Evolutionary conservation across 1,140 invertebrate species (phyloP).

Genomic region (Euglossa dilemma): DNA sequence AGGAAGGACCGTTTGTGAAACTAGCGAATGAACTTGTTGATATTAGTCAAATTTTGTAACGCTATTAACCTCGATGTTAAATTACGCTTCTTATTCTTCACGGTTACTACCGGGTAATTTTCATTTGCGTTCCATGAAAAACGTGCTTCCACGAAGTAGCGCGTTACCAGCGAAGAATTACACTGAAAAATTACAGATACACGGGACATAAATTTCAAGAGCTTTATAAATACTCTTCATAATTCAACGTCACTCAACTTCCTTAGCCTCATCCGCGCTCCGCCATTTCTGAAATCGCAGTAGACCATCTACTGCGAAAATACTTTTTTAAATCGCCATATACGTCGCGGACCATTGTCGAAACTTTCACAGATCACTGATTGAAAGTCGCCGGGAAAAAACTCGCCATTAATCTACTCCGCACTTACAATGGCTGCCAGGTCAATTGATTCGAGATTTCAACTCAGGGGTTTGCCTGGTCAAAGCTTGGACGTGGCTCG

Average conservation of each 20-base stretch:
- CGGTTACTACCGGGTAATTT: not conserved
- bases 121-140: not conserved
- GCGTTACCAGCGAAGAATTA: not conserved
- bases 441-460: not conserved
- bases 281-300: not conserved
- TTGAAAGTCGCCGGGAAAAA: not conserved
- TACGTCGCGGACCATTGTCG: not conserved
- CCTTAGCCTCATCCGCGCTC: not conserved
- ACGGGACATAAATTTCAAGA: not conserved
- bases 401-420: not conserved
- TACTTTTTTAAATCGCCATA: not conserved
- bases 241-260: constrained; percentile 9
- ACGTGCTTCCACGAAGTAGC: not conserved
- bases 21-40: not conserved
- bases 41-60: not conserved
- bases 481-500: too few relatives aligned
- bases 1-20: not conserved
- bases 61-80: not conserved
- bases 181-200: not conserved
- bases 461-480: not conserved
- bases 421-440: not conserved
- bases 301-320: not conserved
- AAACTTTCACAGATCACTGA: not conserved
- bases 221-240: constrained; percentile 14
- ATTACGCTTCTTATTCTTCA: not conserved